Base-by-base conservation (phyloP, 2,888 invertebrate genomes). In the Andrena hattorfiana region DNA sequence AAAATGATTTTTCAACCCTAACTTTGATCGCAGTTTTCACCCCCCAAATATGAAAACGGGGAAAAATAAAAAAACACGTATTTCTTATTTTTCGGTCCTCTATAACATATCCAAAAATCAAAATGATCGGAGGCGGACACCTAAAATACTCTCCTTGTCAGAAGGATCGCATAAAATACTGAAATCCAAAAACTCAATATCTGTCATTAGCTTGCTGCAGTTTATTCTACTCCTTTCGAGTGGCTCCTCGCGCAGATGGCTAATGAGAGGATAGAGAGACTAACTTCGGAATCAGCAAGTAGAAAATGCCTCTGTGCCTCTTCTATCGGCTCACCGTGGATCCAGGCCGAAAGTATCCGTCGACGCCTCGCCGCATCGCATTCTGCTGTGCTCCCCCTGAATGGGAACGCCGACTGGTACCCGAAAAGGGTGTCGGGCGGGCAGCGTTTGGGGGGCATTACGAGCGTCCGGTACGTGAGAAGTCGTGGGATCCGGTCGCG, bases 381-480 rank as follows among this genome's bases (percentile, higher is more conserved):
- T 67, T 76, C 69, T 56, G n/a, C 30, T 59, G 72, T 56, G 83
- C 77, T 72, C 54, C 28, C 68, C 23, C 26, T 79, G 66, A 75
- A 79, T 82, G 78, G 71, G 72, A 83, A 79, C 63, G 42, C 30
- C n/a, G 49, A 59, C 56, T n/a, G 72, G 69, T 69, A 16, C 63
- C 71, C 68, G 64, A 83, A 83, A 76, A 75, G 81, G 49, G 64
- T 72, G 71, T 78, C 42, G 80, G 76, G 62, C 42, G 79, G 73
- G 85, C 73, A 72, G 79, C 76, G 64, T 66, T 88, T 89, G 86
- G 81, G 84, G 67, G 81, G 85, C 84, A 89, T 90, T 89, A 89
- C 87, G 78, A 83, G 86, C 89, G 90, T 91, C 90, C 91, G 91
- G 90, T 91, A 90, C 89, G 89, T 87, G 91, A 90, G 90, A 87